Base-by-base conservation (phyloP, 2,888 invertebrate genomes). In the Geotrupes spiniger region DNA sequence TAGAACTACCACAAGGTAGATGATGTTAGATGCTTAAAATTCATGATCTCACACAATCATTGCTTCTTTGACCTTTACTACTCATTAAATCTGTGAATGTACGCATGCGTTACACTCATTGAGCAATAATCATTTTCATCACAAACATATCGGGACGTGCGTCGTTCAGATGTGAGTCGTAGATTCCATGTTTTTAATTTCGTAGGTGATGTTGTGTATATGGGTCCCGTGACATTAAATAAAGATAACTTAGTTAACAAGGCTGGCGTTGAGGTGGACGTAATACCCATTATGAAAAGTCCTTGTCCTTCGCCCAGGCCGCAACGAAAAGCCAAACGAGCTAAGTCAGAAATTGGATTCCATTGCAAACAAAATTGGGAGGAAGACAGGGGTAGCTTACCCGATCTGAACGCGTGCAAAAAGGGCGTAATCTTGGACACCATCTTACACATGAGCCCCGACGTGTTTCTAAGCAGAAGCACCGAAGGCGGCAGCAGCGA, bases 231-330 rank as follows among this genome's bases (percentile, higher is more conserved):
- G 54, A 73, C 63, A 57, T 69, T 74, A 66, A 74, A 74, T 63
- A 72, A 70, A 73, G 69, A 69, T 65, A 62, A 66, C 57, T 62
- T 83, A 74, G 78, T 86, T 39, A 85, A 85, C 53, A 77, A 84
- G 64, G 73, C 73, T 26, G 74, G 74, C 25, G 56, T 78, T 10
- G 73, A 75, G 57, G 70, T 77, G 10, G 73, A 75, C 43, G 68
- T 78, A 12, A 74, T 74, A 21, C 70, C 71, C 2, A 72, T 73
- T 36, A 72, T 67, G 68, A 64, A 65, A 60, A 74, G 73, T 57
- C 73, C 72, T n/a, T 67, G 66, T 55, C 60, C 68, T 42, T 71
- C 72, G 2, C 73, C 73, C 4, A 62, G 61, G 54, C 63, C 61
- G 2, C 54, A 52, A 47, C 62, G 56, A 52, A 65, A 64, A 57